These are phyloP conservation scores for Zaprionus vittiger DNA, from an alignment of 1,140 invertebrate genomes.

Conservation along the genomic window DNA sequence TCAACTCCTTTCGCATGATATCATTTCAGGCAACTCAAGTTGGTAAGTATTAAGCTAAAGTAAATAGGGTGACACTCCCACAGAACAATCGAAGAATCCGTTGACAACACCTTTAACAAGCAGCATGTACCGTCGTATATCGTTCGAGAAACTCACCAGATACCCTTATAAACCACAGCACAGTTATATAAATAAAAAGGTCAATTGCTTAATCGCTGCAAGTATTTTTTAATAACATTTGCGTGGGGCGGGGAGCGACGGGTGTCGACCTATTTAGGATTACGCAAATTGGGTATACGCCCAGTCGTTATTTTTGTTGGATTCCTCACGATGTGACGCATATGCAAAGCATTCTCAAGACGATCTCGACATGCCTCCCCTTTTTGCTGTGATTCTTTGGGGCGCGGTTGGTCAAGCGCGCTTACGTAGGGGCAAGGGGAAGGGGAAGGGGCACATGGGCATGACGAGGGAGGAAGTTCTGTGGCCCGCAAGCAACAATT, in stretches of 20 bases:
- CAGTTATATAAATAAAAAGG: slow-evolving; percentile 4
- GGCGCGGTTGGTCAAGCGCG: slow-evolving; percentile 52
- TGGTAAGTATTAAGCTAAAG: neutral
- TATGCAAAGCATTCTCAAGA: slow-evolving; percentile 34
- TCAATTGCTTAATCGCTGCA: slow-evolving; percentile 29
- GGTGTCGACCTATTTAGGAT: slow-evolving; percentile 2
- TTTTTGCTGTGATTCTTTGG: slow-evolving; percentile 26
- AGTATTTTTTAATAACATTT: slow-evolving; percentile 31
- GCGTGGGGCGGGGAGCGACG: neutral
- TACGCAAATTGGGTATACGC: slow-evolving; percentile 54
- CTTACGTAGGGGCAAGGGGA: too few relatives aligned
- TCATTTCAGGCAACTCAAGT: neutral
- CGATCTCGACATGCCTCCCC: slow-evolving; percentile 18
- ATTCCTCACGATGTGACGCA: slow-evolving; percentile 50
- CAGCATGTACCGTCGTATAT: neutral
- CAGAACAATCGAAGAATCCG: neutral
- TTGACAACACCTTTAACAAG: neutral
- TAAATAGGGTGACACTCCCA: neutral
- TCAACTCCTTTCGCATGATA: neutral
- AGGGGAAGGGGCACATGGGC: neutral
- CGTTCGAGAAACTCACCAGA: neutral
- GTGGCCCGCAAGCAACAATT: slow-evolving; percentile 53
- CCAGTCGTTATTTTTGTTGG: slow-evolving; percentile 44
- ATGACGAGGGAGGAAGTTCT: slow-evolving; percentile 3
- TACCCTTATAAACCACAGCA: neutral